Conservation (phyloP, 2,888 invertebrate genomes). For the Hemistola chrysoprasaria region DNA sequence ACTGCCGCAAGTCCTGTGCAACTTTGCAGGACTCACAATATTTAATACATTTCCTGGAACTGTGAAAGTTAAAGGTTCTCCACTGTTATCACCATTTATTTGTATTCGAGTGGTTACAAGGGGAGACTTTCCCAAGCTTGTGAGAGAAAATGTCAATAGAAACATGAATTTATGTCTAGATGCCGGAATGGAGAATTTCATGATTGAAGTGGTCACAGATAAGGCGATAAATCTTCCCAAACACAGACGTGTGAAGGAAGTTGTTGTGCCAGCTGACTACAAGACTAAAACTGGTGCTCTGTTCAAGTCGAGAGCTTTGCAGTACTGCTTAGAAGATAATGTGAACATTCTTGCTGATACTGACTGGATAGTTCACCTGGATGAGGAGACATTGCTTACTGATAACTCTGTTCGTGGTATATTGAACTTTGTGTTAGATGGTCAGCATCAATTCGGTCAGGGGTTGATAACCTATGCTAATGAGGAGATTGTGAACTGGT, state of each 20-base stretch:
- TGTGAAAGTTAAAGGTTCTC: constrained; percentile 93
- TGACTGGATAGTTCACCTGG: constrained; percentile 98
- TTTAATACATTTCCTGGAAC: constrained; percentile 98
- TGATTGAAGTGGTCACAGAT: constrained; percentile 98
- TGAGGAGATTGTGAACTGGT: constrained; percentile 97
- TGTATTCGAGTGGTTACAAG: constrained; percentile 97
- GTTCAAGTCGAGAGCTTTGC: constrained; percentile 96
- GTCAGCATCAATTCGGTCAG: constrained; percentile 97
- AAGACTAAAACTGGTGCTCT: constrained; percentile 95
- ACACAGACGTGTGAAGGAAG: constrained; percentile 91
- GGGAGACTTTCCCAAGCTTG: constrained; percentile 96
- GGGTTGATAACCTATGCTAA: constrained; percentile 98
- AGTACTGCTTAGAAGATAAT: constrained; percentile 96
- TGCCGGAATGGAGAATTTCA: constrained; percentile 96
- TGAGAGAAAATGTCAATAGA: constrained; percentile 91
- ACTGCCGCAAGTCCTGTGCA: constrained; percentile 94
- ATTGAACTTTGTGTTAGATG: constrained; percentile 96
- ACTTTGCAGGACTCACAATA: constrained; percentile 91
- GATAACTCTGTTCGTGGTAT: constrained; percentile 95
- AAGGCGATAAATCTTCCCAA: constrained; percentile 89
- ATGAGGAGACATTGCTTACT: constrained; percentile 97
- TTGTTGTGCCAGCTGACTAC: constrained; percentile 94
- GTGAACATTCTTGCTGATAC: constrained; percentile 92
- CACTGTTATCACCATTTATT: constrained; percentile 95
- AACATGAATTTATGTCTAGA: constrained; percentile 94